A percentile compares a stretch with the other conserved stretches of the same genome.
Evolutionary conservation across 2,113 vertebrate genomes (phyloP).

Genomic region (Oncorhynchus gorbuscha): DNA sequence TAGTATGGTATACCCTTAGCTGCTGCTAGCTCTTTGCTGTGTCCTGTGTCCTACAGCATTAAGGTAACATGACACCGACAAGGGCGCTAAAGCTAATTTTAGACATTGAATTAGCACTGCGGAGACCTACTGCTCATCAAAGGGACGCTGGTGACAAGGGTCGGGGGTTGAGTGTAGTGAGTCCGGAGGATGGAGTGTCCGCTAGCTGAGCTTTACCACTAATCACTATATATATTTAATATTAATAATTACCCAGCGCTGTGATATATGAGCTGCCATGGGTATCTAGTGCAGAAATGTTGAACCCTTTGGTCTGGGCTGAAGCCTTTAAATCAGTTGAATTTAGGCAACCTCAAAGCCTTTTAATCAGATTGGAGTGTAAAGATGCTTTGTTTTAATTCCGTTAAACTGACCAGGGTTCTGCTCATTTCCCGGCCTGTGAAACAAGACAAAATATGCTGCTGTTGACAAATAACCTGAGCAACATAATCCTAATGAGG

Average conservation of each 20-base stretch:
- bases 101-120: conserved; percentile 45
- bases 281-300: conserved; percentile 29
- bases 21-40: conserved; percentile 13
- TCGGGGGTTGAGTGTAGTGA: conserved; percentile 4
- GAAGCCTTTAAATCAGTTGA: conserved; percentile 40
- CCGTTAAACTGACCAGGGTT: conserved; percentile 5
- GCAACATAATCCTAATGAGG: conserved; percentile 58
- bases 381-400: conserved; percentile 35
- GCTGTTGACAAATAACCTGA: conserved; percentile 15
- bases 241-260: conserved; percentile 8
- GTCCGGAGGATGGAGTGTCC: conserved; percentile 9
- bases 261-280: conserved; percentile 24
- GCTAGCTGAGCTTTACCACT: conserved; percentile 19
- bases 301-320: conserved; percentile 28
- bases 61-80: conserved; percentile 37
- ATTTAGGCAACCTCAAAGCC: conserved; percentile 18
- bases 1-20: background rate
- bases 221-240: conserved; percentile 24
- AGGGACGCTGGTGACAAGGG: conserved; percentile 21
- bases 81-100: conserved; percentile 35
- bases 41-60: conserved; percentile 14
- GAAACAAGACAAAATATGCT: conserved; percentile 31
- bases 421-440: conserved; percentile 17
- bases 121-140: conserved; percentile 21
- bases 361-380: conserved; percentile 41